These are phyloP conservation scores for Brachionus manjavacas DNA, from an alignment of 1,140 invertebrate species.

Conservation along the genomic window DNA sequence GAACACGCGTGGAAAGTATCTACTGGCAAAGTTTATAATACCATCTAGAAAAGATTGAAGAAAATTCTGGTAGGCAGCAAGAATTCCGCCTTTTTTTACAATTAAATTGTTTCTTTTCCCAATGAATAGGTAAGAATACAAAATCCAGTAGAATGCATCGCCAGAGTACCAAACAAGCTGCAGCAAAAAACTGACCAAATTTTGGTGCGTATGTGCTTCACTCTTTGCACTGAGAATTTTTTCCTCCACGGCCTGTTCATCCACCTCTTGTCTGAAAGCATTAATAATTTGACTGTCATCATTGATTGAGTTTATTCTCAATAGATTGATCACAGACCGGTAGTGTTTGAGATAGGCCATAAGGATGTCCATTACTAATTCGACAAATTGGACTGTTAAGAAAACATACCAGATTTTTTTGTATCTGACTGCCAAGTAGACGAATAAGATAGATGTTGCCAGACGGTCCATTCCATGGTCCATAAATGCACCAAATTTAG, in stretches of 20 bases:
- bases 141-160: background rate
- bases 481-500: background rate
- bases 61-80: background rate
- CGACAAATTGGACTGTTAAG: background rate
- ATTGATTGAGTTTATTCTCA: background rate
- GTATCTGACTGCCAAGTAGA: background rate
- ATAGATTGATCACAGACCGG: background rate
- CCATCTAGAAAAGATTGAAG: background rate
- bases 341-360: background rate
- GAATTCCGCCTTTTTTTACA: background rate
- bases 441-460: background rate
- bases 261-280: background rate
- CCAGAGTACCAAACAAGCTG: background rate
- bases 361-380: background rate
- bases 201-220: background rate
- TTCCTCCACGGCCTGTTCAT: background rate
- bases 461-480: slow-evolving; percentile 17
- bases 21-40: background rate
- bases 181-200: background rate
- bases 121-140: background rate
- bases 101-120: background rate
- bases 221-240: background rate
- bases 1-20: background rate
- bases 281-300: background rate
- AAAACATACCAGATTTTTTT: background rate